phyloP scores from a whole-genome alignment of 1,140 invertebrate genomes.

The Sinella curviseta region DNA sequence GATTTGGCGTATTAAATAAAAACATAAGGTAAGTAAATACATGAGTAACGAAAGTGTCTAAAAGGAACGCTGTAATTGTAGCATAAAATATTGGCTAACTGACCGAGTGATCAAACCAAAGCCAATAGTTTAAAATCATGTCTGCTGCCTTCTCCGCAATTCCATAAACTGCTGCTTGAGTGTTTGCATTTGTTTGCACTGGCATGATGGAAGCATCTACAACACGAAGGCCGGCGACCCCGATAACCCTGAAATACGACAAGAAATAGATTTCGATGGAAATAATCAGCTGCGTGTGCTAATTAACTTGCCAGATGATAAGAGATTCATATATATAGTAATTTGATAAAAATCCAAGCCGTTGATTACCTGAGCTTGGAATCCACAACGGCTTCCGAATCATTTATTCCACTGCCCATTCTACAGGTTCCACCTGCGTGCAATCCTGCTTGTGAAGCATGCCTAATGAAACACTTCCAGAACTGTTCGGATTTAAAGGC shows the following conservation, averaged over 20 bases:
- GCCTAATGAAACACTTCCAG: constrained; percentile 51
- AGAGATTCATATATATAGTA: no score
- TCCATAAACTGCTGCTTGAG: neutral
- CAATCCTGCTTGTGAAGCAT: constrained; percentile 55
- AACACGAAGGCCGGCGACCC: constrained; percentile 64
- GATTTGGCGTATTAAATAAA: no score
- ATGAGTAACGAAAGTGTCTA: no score
- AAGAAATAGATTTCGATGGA: neutral
- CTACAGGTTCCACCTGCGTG: constrained; percentile 65
- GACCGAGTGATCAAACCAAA: neutral
- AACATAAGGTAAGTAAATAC: no score
- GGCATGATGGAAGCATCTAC: constrained; percentile 73
- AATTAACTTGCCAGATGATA: neutral
- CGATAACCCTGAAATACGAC: constrained; percentile 62
- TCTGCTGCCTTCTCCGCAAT: constrained; percentile 19
- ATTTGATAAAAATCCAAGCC: no score
- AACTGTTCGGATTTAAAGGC: constrained; percentile 51
- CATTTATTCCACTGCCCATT: constrained; percentile 60
- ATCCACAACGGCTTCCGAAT: constrained; percentile 58
- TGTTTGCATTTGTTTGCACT: constrained; percentile 51
- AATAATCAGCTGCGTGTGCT: neutral
- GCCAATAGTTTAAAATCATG: constrained; percentile 27
- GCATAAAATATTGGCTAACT: no score
- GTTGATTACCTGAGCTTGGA: constrained; percentile 27
- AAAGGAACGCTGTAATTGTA: no score